phyloP scores from a whole-genome alignment of 1,140 invertebrate species.

The Hermetia illucens region DNA sequence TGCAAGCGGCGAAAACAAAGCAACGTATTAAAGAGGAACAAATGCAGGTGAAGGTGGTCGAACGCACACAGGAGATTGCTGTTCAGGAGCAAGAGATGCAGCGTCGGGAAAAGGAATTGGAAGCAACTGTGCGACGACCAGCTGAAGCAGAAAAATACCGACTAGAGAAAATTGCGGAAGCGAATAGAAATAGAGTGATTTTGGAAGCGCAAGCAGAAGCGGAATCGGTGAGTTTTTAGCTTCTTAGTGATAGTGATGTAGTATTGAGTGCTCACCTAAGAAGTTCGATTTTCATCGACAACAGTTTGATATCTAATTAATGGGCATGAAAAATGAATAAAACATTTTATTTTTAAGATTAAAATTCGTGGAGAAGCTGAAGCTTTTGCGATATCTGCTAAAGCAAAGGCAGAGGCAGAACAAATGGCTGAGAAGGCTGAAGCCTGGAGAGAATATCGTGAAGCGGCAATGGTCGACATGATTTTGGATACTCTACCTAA shows the following conservation, averaged over 20 bases:
- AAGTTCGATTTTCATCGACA: too few species aligned
- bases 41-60: slow-evolving; percentile 91
- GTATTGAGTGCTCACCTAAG: slow-evolving; percentile 17
- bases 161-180: slow-evolving; percentile 86
- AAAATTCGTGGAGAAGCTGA: slow-evolving; percentile 71
- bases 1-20: slow-evolving; percentile 91
- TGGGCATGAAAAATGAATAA: not conserved
- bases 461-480: slow-evolving; percentile 96
- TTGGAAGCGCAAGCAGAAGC: slow-evolving; percentile 91
- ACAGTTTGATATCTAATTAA: slow-evolving; percentile 3
- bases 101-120: slow-evolving; percentile 72
- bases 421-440: slow-evolving; percentile 95
- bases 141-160: slow-evolving; percentile 90
- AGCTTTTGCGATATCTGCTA: slow-evolving; percentile 84
- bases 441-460: slow-evolving; percentile 90
- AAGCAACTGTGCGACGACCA: slow-evolving; percentile 77
- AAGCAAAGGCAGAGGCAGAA: slow-evolving; percentile 89
- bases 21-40: slow-evolving; percentile 93
- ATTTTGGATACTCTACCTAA: slow-evolving; percentile 90
- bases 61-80: slow-evolving; percentile 81
- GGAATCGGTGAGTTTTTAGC: slow-evolving; percentile 67
- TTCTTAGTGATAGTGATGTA: too few species aligned
- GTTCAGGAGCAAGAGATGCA: slow-evolving; percentile 83
- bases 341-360: slow-evolving; percentile 10
- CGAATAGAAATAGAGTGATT: slow-evolving; percentile 69